A percentile compares a stretch with the other conserved stretches of the same genome.
These are phyloP conservation scores for Cololabis saira DNA, from an alignment of 2,113 vertebrate genomes.

Conservation along the genomic window DNA sequence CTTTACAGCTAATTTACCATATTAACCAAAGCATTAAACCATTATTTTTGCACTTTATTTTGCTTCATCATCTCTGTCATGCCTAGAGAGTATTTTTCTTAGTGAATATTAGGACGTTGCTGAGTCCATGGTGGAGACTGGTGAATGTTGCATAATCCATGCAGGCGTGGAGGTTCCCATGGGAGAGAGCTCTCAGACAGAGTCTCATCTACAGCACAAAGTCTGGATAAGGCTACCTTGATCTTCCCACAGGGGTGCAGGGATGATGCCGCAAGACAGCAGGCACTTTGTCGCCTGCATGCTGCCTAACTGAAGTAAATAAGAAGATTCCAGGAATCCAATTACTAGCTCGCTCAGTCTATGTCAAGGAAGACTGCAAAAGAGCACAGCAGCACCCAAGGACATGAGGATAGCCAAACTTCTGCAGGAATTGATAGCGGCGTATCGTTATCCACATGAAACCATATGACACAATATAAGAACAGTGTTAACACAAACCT, in stretches of 20 bases:
- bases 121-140: slow-evolving; percentile 9
- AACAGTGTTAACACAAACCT: slow-evolving; percentile 23
- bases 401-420: slow-evolving; percentile 29
- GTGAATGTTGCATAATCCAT: slow-evolving; percentile 36
- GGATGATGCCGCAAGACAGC: slow-evolving; percentile 62
- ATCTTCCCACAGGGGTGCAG: slow-evolving; percentile 61
- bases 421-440: slow-evolving; percentile 10
- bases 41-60: slow-evolving; percentile 27
- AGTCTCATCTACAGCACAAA: slow-evolving; percentile 45
- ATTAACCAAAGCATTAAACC: slow-evolving; percentile 16
- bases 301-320: slow-evolving; percentile 68
- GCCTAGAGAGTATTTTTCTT: slow-evolving; percentile 8
- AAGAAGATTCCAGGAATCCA: slow-evolving; percentile 78
- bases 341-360: slow-evolving; percentile 70
- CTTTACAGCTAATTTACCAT: slow-evolving; percentile 26
- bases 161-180: slow-evolving; percentile 40
- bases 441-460: slow-evolving; percentile 52
- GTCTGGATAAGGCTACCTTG: slow-evolving; percentile 66
- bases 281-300: slow-evolving; percentile 69
- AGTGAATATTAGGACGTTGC: slow-evolving; percentile 17
- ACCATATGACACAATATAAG: slow-evolving; percentile 41
- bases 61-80: slow-evolving; percentile 11
- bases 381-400: slow-evolving; percentile 42
- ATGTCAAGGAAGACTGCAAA: slow-evolving; percentile 51
- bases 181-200: slow-evolving; percentile 42